These are phyloP conservation scores for Stenoptilia bipunctidactyla DNA, from an alignment of 2,888 invertebrate genomes.

Conservation along the genomic window DNA sequence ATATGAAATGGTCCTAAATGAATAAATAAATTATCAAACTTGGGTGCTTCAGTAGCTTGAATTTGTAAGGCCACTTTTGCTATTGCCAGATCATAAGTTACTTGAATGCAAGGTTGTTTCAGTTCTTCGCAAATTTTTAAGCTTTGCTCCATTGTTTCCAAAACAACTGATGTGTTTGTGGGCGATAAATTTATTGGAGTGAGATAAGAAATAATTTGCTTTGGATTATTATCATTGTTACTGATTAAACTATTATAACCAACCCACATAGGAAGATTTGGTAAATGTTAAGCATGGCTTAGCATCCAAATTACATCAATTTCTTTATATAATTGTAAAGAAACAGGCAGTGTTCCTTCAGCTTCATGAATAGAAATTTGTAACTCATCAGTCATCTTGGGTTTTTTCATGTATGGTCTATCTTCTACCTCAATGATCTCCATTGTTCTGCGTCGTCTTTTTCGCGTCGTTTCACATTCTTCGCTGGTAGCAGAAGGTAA, in stretches of 20 bases:
- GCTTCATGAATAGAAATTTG: no score
- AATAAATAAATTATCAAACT: conserved; percentile 21
- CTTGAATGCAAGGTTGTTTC: conserved; percentile 13
- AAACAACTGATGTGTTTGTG: conserved; percentile 19
- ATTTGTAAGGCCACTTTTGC: conserved; percentile 9
- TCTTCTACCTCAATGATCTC: no score
- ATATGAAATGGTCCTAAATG: conserved; percentile 21
- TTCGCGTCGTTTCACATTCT: conserved; percentile 5
- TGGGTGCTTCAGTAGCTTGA: conserved; percentile 14
- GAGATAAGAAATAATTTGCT: neutral
- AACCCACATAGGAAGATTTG: neutral
- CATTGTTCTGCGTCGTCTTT: conserved; percentile 1
- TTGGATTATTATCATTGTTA: neutral
- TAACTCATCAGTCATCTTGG: no score
- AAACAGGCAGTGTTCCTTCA: no score
- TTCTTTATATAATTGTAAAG: no score
- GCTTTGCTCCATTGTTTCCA: conserved; percentile 20
- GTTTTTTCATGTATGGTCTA: no score
- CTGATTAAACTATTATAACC: neutral
- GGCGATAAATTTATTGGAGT: conserved; percentile 13
- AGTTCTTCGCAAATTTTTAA: conserved; percentile 14
- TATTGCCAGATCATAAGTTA: conserved; percentile 14
- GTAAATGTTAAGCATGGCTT: neutral
- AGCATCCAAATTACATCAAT: neutral
- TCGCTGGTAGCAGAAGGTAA: conserved; percentile 21